Evolutionary conservation across 2,888 invertebrate genomes (phyloP).

Genomic region (Operophtera brumata): DNA sequence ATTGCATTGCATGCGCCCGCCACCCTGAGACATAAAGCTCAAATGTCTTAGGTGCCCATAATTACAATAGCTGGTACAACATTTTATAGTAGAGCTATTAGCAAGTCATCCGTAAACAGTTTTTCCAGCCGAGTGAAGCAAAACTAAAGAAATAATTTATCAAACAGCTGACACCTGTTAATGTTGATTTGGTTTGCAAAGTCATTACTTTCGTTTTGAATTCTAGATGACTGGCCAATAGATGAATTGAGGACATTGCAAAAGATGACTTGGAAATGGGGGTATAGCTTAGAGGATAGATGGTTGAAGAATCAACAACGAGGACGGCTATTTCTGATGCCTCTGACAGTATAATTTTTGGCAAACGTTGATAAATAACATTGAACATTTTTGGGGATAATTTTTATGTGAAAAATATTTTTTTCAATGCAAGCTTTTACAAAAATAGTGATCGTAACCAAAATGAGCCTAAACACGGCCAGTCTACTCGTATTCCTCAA

Average conservation of each 20-base stretch:
- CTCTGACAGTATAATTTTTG: background rate
- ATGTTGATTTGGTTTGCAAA: constrained; percentile 18
- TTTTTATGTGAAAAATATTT: too few species aligned
- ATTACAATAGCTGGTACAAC: constrained; percentile 3
- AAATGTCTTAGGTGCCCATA: too few species aligned
- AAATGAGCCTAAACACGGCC: too few species aligned
- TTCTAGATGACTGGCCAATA: constrained; percentile 7
- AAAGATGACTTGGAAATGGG: background rate
- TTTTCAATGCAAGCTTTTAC: too few species aligned
- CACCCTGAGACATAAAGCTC: too few species aligned
- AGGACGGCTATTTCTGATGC: background rate
- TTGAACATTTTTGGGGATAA: background rate
- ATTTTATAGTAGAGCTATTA: constrained; percentile 35
- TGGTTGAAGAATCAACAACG: background rate
- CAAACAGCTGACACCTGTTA: constrained; percentile 41
- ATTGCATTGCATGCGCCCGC: too few species aligned
- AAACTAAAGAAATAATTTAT: constrained; percentile 43
- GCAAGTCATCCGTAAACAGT: constrained; percentile 40
- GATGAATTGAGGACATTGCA: constrained; percentile 2
- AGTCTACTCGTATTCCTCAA: too few species aligned
- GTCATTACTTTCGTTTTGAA: constrained; percentile 21
- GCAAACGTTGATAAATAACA: background rate
- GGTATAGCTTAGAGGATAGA: background rate
- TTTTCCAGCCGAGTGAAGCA: constrained; percentile 30
- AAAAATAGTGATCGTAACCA: too few species aligned